phyloP scores from a whole-genome alignment of 1,140 invertebrate species.

The Acromyrmex heyeri region DNA sequence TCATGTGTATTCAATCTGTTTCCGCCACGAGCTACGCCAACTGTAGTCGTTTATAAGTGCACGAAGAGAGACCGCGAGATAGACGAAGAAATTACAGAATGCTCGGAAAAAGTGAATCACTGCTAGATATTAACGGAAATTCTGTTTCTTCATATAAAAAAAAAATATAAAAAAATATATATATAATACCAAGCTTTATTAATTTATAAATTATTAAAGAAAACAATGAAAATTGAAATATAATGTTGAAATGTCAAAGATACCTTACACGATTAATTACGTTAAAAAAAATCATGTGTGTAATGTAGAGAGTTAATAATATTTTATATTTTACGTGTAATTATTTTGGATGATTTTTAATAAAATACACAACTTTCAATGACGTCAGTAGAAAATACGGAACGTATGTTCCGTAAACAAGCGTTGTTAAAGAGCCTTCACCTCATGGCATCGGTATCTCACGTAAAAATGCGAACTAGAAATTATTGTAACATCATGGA shows the following conservation, averaged over 20 bases:
- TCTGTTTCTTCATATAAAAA: background rate
- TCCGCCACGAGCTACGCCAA: background rate
- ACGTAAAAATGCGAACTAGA: conserved; percentile 41
- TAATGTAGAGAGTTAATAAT: background rate
- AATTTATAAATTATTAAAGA: too few relatives aligned
- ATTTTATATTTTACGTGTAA: background rate
- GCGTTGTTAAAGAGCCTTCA: conserved; percentile 49
- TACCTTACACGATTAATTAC: too few relatives aligned
- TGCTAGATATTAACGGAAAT: background rate
- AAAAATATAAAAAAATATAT: too few relatives aligned
- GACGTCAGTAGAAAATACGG: background rate
- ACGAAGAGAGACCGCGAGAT: background rate
- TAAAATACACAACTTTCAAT: background rate
- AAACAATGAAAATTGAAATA: too few relatives aligned
- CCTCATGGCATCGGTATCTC: conserved; percentile 29
- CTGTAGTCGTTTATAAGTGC: conserved; percentile 7
- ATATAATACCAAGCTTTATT: too few relatives aligned
- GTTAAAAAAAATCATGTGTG: too few relatives aligned
- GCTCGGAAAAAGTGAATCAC: conserved; percentile 40
- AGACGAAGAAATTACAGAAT: background rate
- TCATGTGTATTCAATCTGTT: conserved; percentile 76
- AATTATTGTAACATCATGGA: conserved; percentile 1
- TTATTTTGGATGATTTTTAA: background rate
- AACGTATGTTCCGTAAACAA: conserved; percentile 68
- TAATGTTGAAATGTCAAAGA: too few relatives aligned